Base-by-base conservation (phyloP, 92 coral and sea anemone species). In the Parazoanthus swiftii region DNA sequence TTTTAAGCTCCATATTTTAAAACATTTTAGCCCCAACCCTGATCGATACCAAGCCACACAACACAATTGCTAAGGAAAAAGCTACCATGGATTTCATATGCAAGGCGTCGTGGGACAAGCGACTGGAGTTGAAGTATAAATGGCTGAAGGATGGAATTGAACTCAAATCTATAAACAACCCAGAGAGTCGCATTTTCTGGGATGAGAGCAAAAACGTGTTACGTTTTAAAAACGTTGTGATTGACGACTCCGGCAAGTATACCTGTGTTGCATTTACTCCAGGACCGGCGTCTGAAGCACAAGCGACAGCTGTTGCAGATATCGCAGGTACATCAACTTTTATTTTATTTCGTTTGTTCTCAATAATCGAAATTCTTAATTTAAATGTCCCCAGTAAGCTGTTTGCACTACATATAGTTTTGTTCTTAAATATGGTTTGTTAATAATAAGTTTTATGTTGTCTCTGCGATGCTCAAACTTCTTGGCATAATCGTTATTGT, bases 181-280 rank as follows among this genome's bases (percentile, higher is more conserved):
- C 83, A 56, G 26, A 72, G 10, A 50, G 76, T 20, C 89, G 91
- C 35, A 89, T 91, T 1, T 37, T 72, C 23, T 95, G 98, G 98
- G 46, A 75, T 0, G 85, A 85, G 7, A 59, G 76, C 11, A 48
- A 75, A 66, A 91, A 88, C 20, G 80, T 93, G 16, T 89, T 95
- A 71, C 91, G 76, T 26, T 84, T 95, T 21, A 74, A 58, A 0
- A 86, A 90, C 50, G 91, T 90, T 0, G 83, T 65, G 16, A 85
- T 86, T 36, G 79, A 88, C 42, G 97, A 97, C 48, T 91, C 94
- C 35, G 99, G 97, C 1, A 80, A 39, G 51, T 97, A 97, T 85
- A 94, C 93, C 8, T 97, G 99, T 56, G 86, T 97, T 44, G 99
- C 99, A 2, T 97, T 83, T 38, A 97, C 96, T 38, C 94, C 95